Base-by-base conservation (phyloP, 2,888 invertebrate genomes). In the Patella depressa region DNA sequence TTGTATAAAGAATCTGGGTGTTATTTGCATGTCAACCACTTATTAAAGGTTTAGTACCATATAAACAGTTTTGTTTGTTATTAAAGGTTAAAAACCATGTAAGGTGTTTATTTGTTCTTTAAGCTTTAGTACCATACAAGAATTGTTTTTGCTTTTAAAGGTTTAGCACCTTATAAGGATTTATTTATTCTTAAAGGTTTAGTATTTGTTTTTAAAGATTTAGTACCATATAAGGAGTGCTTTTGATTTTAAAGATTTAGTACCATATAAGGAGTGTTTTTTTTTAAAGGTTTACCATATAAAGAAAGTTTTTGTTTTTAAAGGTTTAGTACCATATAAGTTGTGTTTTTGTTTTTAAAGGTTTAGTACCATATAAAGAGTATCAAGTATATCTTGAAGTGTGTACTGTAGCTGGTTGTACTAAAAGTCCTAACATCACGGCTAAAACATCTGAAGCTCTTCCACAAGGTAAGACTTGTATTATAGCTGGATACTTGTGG, bases 331-430 rank as follows among this genome's bases (percentile, higher is more conserved):
- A 19, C 19, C 5, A 12, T 19, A 57, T 15, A 55, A 9, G 19
- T 17, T 55, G 12, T 24, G 14, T 19, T 11, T n/a, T 73, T 4
- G 34, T 19, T 29, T 34, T 29, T 24, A 69, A n/a, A 72, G 34
- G 17, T 72, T 71, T 55, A 17, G 76, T 74, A 19, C 88, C 91
- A 3, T 91, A 84, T 75, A 88, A 87, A n/a, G 76, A 82, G 45
- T 90, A 90, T 83, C 84, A 81, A 53, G 84, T 87, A 5, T 70
- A 80, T 14, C 77, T 90, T 74, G 81, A 82, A 54, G 89, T 86
- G 0, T 91, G 91, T 76, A 90, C 90, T 15, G 81, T 82, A 54
- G 87, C 85, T 3, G 91, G 89, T 0, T 91, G 91, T 81, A 87
- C 90, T 9, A 80, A 83, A 78, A 90, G 88, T 77, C 74, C 79